These are phyloP conservation scores for Drosophila kambysellisi DNA, from an alignment of 2,888 invertebrate genomes.

Conservation along the genomic window DNA sequence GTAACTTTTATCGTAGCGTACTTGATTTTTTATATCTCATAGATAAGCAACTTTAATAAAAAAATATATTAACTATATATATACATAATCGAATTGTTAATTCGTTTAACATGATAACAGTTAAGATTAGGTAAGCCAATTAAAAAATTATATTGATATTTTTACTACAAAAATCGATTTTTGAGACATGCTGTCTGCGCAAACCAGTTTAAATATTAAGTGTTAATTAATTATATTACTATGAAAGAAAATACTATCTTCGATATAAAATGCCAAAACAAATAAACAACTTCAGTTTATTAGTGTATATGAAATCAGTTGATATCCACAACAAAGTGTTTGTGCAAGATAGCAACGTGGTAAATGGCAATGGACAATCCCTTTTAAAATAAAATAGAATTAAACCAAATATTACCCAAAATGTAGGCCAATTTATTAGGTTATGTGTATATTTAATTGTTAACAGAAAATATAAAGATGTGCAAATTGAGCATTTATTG, in stretches of 20 bases:
- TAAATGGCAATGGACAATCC: conserved; percentile 12
- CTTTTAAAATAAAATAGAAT: background rate
- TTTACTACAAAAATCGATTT: background rate
- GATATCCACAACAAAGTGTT: conserved; percentile 27
- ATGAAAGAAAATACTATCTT: background rate
- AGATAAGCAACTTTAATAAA: conserved; percentile 26
- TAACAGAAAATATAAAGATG: background rate
- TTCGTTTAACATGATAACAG: background rate
- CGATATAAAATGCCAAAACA: conserved; percentile 19
- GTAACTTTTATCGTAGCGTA: conserved; percentile 29
- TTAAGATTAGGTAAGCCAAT: background rate
- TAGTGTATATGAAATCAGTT: conserved; percentile 15
- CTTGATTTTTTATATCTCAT: conserved; percentile 10
- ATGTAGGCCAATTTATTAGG: background rate
- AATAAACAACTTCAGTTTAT: conserved; percentile 32
- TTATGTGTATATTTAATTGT: background rate
- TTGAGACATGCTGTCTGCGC: conserved; percentile 33
- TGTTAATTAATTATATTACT: conserved; percentile 11
- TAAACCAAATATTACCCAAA: background rate
- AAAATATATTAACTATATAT: background rate
- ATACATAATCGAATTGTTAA: background rate
- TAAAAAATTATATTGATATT: conserved; percentile 1
- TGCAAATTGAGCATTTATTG: no score
- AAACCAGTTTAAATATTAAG: conserved; percentile 26
- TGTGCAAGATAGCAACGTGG: conserved; percentile 15